Percentiles rank a stretch among this genome's conserved stretches.
Evolutionary conservation across 1,140 invertebrate genomes (phyloP).

Genomic region (Apolygus lucorum): DNA sequence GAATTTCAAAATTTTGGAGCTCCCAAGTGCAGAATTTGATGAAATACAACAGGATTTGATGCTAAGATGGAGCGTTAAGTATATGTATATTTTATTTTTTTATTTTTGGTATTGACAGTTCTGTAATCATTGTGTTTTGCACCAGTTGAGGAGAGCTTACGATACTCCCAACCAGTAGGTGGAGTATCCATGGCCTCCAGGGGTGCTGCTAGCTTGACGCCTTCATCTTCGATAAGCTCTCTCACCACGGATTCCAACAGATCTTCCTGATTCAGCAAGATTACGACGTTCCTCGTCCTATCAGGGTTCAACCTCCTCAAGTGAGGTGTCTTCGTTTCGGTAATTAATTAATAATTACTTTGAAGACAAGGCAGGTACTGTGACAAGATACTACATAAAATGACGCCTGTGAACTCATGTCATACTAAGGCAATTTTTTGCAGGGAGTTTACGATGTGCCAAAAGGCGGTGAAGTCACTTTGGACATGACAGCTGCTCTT

Average conservation of each 20-base stretch:
- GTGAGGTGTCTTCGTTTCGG: slow-evolving; percentile 6
- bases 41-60: no score
- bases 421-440: no score
- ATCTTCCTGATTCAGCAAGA: slow-evolving; percentile 36
- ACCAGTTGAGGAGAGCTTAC: slow-evolving; percentile 26
- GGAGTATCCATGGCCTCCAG: slow-evolving; percentile 45
- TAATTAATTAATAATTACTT: no score
- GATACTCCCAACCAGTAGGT: slow-evolving; percentile 27
- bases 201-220: slow-evolving; percentile 25
- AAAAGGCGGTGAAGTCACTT: slow-evolving; percentile 58
- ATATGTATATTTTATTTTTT: no score
- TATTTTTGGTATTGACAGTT: no score
- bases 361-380: no score
- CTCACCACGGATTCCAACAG: slow-evolving; percentile 47
- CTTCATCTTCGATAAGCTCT: slow-evolving; percentile 37
- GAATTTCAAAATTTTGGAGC: no score
- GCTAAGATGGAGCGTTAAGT: no score
- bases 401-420: no score
- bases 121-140: no score
- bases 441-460: slow-evolving; percentile 53
- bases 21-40: no score
- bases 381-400: no score
- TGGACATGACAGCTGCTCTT: slow-evolving; percentile 75
- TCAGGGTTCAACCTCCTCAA: slow-evolving; percentile 28
- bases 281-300: slow-evolving; percentile 35